phyloP scores from a whole-genome alignment of 1,140 invertebrate genomes.

The Cotesia glomerata region DNA sequence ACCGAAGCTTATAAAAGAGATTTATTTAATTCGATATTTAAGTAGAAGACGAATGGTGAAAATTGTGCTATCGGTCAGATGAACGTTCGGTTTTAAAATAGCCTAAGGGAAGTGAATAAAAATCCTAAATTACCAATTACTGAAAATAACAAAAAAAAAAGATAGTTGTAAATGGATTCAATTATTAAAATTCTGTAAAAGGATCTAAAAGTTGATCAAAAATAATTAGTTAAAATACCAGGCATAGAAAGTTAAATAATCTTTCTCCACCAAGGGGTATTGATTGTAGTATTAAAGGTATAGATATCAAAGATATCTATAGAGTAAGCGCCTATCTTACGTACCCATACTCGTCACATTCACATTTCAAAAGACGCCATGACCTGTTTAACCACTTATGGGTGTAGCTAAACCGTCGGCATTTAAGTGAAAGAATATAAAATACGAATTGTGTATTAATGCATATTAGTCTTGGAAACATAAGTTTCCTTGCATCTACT shows the following conservation, averaged over 20 bases:
- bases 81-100: slow-evolving; percentile 98
- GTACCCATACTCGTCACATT: slow-evolving; percentile 48
- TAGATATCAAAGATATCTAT: slow-evolving; percentile 53
- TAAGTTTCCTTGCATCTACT: slow-evolving; percentile 62
- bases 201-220: slow-evolving; percentile 48
- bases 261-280: slow-evolving; percentile 59
- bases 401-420: slow-evolving; percentile 60
- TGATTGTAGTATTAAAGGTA: slow-evolving; percentile 54
- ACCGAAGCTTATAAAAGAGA: slow-evolving; percentile 95
- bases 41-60: slow-evolving; percentile 94
- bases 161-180: slow-evolving; percentile 71
- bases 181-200: slow-evolving; percentile 60
- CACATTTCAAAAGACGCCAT: slow-evolving; percentile 59
- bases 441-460: slow-evolving; percentile 50
- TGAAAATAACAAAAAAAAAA: slow-evolving; percentile 93
- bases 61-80: slow-evolving; percentile 96
- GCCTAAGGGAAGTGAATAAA: slow-evolving; percentile 97
- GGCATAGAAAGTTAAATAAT: slow-evolving; percentile 68
- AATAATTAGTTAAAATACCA: slow-evolving; percentile 58
- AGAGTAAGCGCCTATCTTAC: slow-evolving; percentile 52
- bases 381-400: slow-evolving; percentile 60
- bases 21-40: slow-evolving; percentile 96
- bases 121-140: slow-evolving; percentile 97
- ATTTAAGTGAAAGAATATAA: slow-evolving; percentile 60
- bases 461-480: slow-evolving; percentile 60